Base-by-base conservation (phyloP, 2,888 invertebrate genomes). In the Andrena praecox region DNA sequence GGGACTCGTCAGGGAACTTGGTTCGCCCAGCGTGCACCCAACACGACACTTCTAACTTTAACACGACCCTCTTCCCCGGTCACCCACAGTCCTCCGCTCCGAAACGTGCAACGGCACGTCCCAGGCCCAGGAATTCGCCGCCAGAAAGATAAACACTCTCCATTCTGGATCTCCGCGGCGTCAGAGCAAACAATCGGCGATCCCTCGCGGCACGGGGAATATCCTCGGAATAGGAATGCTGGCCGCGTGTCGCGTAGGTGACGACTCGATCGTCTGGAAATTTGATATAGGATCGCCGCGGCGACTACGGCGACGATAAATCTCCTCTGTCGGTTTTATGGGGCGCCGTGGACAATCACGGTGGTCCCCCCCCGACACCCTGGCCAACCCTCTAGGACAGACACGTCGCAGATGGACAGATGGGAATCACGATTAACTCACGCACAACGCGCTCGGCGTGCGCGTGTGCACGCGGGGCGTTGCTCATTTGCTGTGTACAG, bases 401-500 rank as follows among this genome's bases (percentile, higher is more conserved):
- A 79, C 84, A 82, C 87, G 79, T 85, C 20, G 88, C 84, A 81
- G 85, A 89, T 83, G 90, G 91, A 91, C 93, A 92, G 92, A 92
- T 92, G 93, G 92, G 89, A 89, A 87, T 89, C 79, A 87, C 91
- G 90, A 91, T 92, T 91, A 91, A 91, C 89, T 89, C 88, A 84
- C 85, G 89, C 84, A 90, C 88, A 87, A 88, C 87, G 87, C 86
- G 87, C 24, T 5, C 0, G 42, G 29, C 33, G 48, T 35, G 60
- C 33, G 63, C 69, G 82, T 75, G 67, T 72, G 73, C 74, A 66
- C 69, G 67, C 72, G 88, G 91, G 92, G 92, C 92, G 93, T 92
- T 92, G 92, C 91, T 92, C 93, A 91, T 93, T 93, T 92, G 80
- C 86, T 85, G 66, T 64, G 24, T 33, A 31, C 68, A 20, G 68